Conservation (phyloP, 2,888 invertebrate genomes). For the Elegia similella region DNA sequence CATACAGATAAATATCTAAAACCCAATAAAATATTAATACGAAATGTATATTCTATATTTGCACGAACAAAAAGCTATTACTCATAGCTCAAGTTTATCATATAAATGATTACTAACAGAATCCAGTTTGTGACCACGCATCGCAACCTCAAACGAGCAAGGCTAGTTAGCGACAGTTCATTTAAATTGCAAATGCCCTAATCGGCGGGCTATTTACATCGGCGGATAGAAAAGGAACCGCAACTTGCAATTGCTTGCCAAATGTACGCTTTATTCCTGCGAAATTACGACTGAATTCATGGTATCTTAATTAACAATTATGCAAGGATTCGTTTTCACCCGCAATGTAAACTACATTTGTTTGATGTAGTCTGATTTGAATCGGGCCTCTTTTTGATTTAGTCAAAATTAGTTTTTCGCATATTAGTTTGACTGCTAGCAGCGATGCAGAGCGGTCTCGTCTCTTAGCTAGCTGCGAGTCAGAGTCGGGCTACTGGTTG, state of each 20-base stretch:
- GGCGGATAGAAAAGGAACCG: conserved; percentile 38
- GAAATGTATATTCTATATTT: neutral
- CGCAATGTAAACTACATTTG: too few relatives aligned
- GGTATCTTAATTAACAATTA: conserved; percentile 18
- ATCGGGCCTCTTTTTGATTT: too few relatives aligned
- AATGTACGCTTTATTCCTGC: conserved; percentile 18
- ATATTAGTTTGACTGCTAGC: too few relatives aligned
- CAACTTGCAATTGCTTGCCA: conserved; percentile 5
- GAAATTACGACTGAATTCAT: neutral
- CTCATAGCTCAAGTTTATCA: neutral
- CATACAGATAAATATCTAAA: too few relatives aligned
- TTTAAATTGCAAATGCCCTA: conserved; percentile 59
- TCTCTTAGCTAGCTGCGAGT: too few relatives aligned
- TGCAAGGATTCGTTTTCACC: too few relatives aligned
- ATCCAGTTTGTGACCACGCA: neutral
- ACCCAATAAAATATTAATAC: too few relatives aligned
- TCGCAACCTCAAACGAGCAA: conserved; percentile 18
- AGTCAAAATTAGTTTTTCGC: too few relatives aligned
- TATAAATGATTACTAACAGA: neutral
- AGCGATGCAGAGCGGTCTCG: too few relatives aligned
- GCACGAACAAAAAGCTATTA: neutral
- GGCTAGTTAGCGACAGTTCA: conserved; percentile 40
- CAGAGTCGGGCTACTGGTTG: too few relatives aligned
- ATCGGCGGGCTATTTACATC: conserved; percentile 46
- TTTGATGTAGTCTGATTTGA: too few relatives aligned